Evolutionary conservation across 2,797 vertebrate genomes (phyloP), one percentile per base, ranked within the genome.

Genomic region (Hephaestus fuliginosus): DNA sequence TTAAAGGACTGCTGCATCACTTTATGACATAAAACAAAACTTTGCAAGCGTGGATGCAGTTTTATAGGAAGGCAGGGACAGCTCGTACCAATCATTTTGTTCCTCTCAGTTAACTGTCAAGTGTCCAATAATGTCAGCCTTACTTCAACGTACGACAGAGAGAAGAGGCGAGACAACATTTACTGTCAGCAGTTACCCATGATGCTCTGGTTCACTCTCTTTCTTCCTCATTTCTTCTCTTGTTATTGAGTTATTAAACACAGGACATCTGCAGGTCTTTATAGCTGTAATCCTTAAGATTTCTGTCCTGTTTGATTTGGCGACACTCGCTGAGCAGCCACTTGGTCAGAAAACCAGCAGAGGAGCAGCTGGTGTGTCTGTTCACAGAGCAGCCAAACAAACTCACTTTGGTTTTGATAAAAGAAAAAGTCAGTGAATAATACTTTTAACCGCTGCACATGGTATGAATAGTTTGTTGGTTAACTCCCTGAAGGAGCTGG

Each of bases 11-110:
- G 30, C 49, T 33, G 51, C 51, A 49, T 46, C 30, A 20, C 49
- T 79, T 78, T 33, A 58, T 63, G 53, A 71, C 58, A 49, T 39
- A 11, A 80, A 71, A 44, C 14, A 48, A 73, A 80, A 79, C 66
- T 71, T 63, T 64, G 28, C 30, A 36, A 30, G 52, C 25, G 10
- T 14, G 8, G 15, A 8, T 58, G 66, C 51, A 22, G 36, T 51
- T 79, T 84, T 60, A 85, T 64, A 56, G 44, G 60, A 60, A 55
- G 12, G 63, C 1, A 6, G 51, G 63, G 53, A 11, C 39, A 48
- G 14, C 46, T 39, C 48, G n/a, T 25, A 39, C 22, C 36, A 63
- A 46, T 72, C 7, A 80, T 60, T 67, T 64, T 56, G 33, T 73
- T 60, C 10, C 5, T 25, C 75, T 76, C 17, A 67, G 4, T 78